Percentiles rank a stretch among this genome's conserved stretches.
Conservation (phyloP, 2,888 invertebrate species). For the Melikaiella ostensackeni region DNA sequence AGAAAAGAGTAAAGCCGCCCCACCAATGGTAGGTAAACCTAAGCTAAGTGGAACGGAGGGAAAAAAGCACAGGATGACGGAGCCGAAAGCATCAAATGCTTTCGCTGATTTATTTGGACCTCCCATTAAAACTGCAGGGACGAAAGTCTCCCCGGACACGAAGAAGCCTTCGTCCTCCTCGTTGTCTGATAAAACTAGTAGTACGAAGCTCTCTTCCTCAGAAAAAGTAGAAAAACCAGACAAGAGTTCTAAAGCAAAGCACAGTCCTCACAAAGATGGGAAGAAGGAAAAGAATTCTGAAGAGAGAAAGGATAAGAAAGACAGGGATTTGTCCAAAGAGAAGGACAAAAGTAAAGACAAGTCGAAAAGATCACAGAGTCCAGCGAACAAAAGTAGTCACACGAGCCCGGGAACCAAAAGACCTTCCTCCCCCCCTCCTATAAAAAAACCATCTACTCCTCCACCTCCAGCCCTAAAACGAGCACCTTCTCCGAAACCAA, state of each 20-base stretch:
- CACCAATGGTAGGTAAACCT: conserved; percentile 84
- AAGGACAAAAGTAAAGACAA: conserved; percentile 79
- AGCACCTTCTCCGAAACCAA: conserved; percentile 67
- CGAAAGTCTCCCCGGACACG: conserved; percentile 83
- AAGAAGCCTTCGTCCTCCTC: conserved; percentile 77
- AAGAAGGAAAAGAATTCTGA: conserved; percentile 77
- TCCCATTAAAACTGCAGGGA: conserved; percentile 84
- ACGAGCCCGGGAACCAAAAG: conserved; percentile 69
- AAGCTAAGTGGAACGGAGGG: conserved; percentile 81
- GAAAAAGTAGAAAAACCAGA: conserved; percentile 81
- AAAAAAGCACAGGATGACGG: conserved; percentile 72
- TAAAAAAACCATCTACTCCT: conserved; percentile 72
- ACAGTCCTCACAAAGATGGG: conserved; percentile 80
- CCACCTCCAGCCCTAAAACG: conserved; percentile 65
- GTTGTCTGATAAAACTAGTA: conserved; percentile 68
- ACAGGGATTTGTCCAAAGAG: conserved; percentile 78
- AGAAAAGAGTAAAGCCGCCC: conserved; percentile 80
- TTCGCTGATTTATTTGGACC: conserved; percentile 91
- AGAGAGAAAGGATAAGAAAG: conserved; percentile 78
- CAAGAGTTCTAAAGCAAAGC: conserved; percentile 77
- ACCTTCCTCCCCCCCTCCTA: conserved; percentile 65
- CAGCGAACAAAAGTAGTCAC: conserved; percentile 70
- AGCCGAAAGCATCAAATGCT: conserved; percentile 80
- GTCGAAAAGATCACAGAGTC: conserved; percentile 78
- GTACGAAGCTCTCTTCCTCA: conserved; percentile 70